phyloP scores from a whole-genome alignment of 1,140 invertebrate genomes.

The Drosophila lowei region DNA sequence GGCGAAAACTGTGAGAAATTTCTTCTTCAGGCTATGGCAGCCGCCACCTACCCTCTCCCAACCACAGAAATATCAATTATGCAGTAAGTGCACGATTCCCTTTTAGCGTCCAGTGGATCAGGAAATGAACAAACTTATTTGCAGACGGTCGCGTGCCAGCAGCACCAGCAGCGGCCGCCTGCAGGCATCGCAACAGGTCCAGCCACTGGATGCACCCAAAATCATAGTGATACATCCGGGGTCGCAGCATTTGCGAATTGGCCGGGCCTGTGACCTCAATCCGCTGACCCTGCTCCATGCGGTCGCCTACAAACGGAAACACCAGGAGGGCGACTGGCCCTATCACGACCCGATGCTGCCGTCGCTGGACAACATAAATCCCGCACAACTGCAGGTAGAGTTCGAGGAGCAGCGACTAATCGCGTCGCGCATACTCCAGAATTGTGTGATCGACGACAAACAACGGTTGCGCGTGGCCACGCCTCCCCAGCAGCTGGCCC shows the following conservation, averaged over 20 bases:
- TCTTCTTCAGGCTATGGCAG: too few relatives aligned
- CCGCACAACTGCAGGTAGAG: slow-evolving; percentile 84
- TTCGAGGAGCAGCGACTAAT: slow-evolving; percentile 92
- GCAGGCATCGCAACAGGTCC: slow-evolving; percentile 20
- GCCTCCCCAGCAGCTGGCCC: slow-evolving; percentile 93
- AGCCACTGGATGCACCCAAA: slow-evolving; percentile 85
- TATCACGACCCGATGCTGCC: slow-evolving; percentile 84
- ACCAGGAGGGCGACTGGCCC: slow-evolving; percentile 88
- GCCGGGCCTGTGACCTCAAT: slow-evolving; percentile 93
- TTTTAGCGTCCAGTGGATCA: too few relatives aligned
- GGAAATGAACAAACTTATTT: too few relatives aligned
- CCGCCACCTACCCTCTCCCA: too few relatives aligned
- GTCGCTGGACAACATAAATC: slow-evolving; percentile 41
- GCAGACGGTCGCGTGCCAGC: slow-evolving; percentile 65
- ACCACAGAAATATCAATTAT: too few relatives aligned
- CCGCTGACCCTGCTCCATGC: slow-evolving; percentile 94
- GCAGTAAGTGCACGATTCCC: too few relatives aligned
- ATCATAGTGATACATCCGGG: slow-evolving; percentile 98
- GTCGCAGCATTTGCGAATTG: slow-evolving; percentile 94
- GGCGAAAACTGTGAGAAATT: too few relatives aligned
- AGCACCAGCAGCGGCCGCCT: slow-evolving; percentile 68
- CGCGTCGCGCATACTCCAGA: slow-evolving; percentile 92
- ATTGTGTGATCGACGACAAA: slow-evolving; percentile 90
- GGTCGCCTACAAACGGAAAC: slow-evolving; percentile 88
- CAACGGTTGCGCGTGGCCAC: slow-evolving; percentile 91